phyloP scores from a whole-genome alignment of 1,140 invertebrate genomes.

The Tetranychus urticae region DNA sequence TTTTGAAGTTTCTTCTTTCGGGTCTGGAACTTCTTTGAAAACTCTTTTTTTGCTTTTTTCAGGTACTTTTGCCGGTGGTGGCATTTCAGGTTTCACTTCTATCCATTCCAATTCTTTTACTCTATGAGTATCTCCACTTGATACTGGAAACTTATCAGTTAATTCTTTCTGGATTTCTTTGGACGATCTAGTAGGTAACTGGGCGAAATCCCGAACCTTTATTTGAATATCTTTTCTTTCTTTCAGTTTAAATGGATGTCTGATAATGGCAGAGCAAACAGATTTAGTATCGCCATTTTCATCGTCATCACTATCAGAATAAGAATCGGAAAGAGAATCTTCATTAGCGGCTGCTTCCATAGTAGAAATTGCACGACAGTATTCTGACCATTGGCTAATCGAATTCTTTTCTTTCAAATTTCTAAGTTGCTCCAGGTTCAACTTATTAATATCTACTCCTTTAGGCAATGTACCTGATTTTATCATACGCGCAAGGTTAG shows the following conservation, averaged over 20 bases:
- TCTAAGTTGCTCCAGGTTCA: constrained; percentile 33
- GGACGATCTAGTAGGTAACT: neutral
- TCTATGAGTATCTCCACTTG: constrained; percentile 65
- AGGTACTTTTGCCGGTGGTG: constrained; percentile 12
- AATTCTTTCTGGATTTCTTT: constrained; percentile 20
- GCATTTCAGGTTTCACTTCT: constrained; percentile 34
- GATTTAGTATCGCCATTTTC: neutral
- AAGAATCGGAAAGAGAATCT: too few relatives aligned
- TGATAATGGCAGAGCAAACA: too few relatives aligned
- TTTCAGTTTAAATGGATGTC: too few relatives aligned
- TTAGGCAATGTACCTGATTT: constrained; percentile 35
- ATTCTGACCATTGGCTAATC: neutral
- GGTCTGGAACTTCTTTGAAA: too few relatives aligned
- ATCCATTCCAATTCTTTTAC: constrained; percentile 63
- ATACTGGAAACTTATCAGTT: constrained; percentile 77
- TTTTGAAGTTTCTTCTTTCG: neutral
- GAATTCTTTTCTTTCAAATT: constrained; percentile 1
- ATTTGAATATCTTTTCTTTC: too few relatives aligned
- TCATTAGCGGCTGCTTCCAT: too few relatives aligned
- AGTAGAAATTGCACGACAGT: neutral
- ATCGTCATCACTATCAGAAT: too few relatives aligned
- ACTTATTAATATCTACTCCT: constrained; percentile 28
- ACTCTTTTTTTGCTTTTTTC: too few relatives aligned
- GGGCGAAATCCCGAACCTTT: neutral
- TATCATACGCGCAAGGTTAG: constrained; percentile 54